Base-by-base conservation (phyloP, 2,888 invertebrate genomes). In the Chamaedrilus cognettii region DNA sequence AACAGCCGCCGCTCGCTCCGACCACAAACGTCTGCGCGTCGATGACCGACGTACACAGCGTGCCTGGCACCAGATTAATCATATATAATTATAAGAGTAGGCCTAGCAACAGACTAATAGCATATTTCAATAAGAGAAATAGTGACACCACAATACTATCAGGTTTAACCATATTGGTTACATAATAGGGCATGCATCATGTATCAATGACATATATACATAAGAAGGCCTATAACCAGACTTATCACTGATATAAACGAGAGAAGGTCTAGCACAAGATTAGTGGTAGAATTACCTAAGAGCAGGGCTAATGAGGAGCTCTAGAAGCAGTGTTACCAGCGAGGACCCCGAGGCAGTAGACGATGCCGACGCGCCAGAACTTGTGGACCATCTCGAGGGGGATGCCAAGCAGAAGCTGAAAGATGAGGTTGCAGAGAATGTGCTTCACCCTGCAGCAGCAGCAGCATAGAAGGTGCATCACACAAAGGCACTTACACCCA, bases 361-460 rank as follows among this genome's bases (percentile, higher is more conserved):
- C 80, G 23, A 84, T 70, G 0, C 91, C 86, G 4, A 98, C 91
- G 60, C 97, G 87, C 94, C 95, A 95, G 90, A 94, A 94, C 74
- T 91, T 89, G 84, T 98, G 97, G 0, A 97, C 96, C 89, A 98
- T 90, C 85, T 99, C 98, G 70, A 99, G 84, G 0, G 97, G 96
- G 11, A 96, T 89, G 0, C 98, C 98, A 66, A 99, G 87, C 83
- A 96, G 87, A 68, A 98, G 86, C 84, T 98, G 97, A 69, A 96
- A 93, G 64, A 94, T 85, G 31, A 96, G 86, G 84, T 99, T 98
- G 78, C 94, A 93, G 70, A 93, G 85, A 49, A 98, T 86, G 83
- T 99, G 98, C 79, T 92, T 88, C 59, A 90, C 88, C 61, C 93
- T 93, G 86, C 5, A 82, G 76, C 52, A 35, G 58, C 64, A 68